These are phyloP conservation scores for Lithophane socia DNA, from an alignment of 2,888 invertebrate species.

Conservation along the genomic window DNA sequence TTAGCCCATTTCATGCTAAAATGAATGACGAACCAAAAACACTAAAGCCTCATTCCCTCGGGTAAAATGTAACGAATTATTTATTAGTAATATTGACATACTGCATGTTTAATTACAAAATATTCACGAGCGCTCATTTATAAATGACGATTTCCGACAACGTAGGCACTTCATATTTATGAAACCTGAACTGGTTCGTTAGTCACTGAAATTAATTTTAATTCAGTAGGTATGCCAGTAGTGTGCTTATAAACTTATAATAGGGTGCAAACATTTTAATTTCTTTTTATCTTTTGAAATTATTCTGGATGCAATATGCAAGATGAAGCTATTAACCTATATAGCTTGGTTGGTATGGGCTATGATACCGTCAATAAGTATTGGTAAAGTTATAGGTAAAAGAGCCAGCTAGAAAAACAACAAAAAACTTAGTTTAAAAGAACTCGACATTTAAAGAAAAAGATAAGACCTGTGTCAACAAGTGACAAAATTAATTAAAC, in stretches of 20 bases:
- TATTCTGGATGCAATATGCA: background rate
- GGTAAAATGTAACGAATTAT: conserved; percentile 6
- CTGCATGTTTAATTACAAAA: conserved; percentile 29
- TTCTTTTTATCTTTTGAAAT: background rate
- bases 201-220: conserved; percentile 44
- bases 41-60: background rate
- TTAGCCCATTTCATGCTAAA: background rate
- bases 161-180: conserved; percentile 29
- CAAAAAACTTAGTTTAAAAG: background rate
- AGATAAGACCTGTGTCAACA: background rate
- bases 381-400: background rate
- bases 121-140: conserved; percentile 39
- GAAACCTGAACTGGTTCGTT: conserved; percentile 48
- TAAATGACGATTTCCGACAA: conserved; percentile 30
- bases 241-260: background rate
- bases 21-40: background rate
- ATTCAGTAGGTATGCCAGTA: conserved; percentile 11
- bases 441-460: background rate
- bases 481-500: background rate
- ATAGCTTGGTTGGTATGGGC: background rate
- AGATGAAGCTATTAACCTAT: background rate
- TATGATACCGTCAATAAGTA: background rate
- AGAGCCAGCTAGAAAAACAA: background rate
- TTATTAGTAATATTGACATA: conserved; percentile 11
- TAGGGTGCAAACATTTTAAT: background rate